Conservation (phyloP, 2,113 vertebrate species). For the Acinonyx jubatus region DNA sequence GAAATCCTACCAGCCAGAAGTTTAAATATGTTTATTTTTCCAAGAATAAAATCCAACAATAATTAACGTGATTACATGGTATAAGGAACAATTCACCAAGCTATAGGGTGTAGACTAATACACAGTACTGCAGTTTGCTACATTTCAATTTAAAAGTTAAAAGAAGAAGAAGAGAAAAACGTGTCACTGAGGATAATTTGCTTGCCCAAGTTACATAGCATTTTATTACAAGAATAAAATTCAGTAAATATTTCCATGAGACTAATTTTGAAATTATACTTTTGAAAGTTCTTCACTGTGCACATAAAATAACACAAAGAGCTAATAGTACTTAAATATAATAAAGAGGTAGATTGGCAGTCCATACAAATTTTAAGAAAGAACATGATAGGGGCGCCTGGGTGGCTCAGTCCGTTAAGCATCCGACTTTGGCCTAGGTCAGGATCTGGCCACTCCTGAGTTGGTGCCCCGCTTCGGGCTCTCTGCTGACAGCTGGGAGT, state of each 20-base stretch:
- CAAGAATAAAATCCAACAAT: neutral
- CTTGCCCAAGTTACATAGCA: neutral
- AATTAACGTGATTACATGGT: neutral
- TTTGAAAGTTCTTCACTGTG: neutral
- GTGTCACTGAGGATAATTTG: neutral
- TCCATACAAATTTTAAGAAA: neutral
- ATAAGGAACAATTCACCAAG: neutral
- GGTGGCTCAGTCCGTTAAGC: no score
- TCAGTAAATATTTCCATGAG: neutral
- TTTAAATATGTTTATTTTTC: neutral
- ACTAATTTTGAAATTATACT: neutral
- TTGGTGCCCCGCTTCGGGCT: no score
- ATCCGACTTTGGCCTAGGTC: no score
- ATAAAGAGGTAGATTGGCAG: neutral
- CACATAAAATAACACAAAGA: neutral
- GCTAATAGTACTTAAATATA: neutral
- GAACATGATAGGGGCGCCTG: no score
- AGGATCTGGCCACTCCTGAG: no score
- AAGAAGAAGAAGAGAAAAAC: neutral
- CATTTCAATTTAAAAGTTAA: neutral
- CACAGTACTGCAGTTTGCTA: neutral
- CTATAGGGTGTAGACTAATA: neutral
- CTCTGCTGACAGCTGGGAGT: no score
- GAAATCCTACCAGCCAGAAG: neutral
- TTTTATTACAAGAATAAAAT: neutral